phyloP scores from a whole-genome alignment of 2,113 vertebrate genomes.

The Lophotis ruficrista region DNA sequence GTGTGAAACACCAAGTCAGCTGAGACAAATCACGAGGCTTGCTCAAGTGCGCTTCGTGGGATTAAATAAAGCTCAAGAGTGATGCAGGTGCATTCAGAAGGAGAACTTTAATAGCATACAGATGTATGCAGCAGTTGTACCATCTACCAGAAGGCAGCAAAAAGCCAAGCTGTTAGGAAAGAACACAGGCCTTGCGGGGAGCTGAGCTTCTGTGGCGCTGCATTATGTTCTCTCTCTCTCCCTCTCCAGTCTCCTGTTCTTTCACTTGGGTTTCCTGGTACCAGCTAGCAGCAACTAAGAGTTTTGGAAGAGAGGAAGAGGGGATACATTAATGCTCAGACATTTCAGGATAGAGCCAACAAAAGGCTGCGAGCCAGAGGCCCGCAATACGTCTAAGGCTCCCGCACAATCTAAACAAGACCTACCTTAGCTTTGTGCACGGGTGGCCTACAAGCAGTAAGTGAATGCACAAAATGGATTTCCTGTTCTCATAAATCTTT shows the following conservation, averaged over 20 bases:
- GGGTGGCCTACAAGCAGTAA: neutral
- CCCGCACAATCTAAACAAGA: neutral
- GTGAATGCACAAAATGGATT: neutral
- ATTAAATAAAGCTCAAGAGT: conserved; percentile 32
- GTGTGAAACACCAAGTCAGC: neutral
- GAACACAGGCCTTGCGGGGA: neutral
- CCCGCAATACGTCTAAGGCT: neutral
- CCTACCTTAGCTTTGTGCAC: neutral
- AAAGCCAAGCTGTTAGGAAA: neutral
- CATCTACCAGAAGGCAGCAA: neutral
- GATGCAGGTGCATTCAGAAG: neutral
- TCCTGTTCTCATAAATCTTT: neutral
- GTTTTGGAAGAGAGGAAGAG: conserved; percentile 8
- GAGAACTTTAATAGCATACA: conserved; percentile 7
- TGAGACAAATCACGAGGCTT: neutral
- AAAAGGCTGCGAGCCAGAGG: neutral
- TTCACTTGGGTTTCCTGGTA: neutral
- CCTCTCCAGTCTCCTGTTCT: neutral
- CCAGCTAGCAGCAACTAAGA: neutral
- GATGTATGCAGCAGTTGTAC: neutral
- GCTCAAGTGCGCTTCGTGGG: neutral
- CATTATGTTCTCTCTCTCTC: neutral
- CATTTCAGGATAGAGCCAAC: neutral
- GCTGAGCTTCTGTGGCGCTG: neutral
- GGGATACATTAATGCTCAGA: neutral